These are phyloP conservation scores for Gryllus longicercus DNA, from an alignment of 2,888 invertebrate species.

Conservation along the genomic window DNA sequence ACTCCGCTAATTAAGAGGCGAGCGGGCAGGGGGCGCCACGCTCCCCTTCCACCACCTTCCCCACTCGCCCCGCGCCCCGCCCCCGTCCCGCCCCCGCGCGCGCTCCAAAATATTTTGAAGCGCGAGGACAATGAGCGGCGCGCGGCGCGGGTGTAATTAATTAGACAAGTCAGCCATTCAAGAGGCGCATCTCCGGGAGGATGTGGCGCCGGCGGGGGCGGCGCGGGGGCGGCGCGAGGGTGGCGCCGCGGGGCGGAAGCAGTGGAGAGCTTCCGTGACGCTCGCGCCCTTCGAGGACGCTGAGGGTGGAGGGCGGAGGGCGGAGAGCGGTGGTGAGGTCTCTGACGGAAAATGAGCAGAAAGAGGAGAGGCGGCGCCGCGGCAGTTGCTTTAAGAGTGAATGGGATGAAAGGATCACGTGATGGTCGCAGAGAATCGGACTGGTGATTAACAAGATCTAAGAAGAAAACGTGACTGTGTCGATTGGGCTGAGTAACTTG, in stretches of 20 bases:
- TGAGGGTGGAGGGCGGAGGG: background rate
- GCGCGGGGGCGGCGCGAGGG: background rate
- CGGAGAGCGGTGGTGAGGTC: too few relatives aligned
- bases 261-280: background rate
- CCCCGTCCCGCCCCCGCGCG: background rate
- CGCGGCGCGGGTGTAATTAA: background rate
- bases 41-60: background rate
- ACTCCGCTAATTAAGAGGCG: background rate
- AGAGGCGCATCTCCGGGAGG: background rate
- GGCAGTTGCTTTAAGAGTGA: too few relatives aligned
- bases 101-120: background rate
- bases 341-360: too few relatives aligned
- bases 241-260: background rate
- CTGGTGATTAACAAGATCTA: too few relatives aligned
- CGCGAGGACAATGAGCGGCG: background rate
- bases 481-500: too few relatives aligned
- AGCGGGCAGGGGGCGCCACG: background rate
- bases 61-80: background rate
- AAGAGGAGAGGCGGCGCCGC: too few relatives aligned
- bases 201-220: conserved; percentile 1
- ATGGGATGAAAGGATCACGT: too few relatives aligned
- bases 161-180: background rate
- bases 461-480: too few relatives aligned
- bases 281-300: background rate
- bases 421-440: too few relatives aligned